These are phyloP conservation scores for Chroicocephalus ridibundus DNA, from an alignment of 2,113 vertebrate species.

Conservation along the genomic window DNA sequence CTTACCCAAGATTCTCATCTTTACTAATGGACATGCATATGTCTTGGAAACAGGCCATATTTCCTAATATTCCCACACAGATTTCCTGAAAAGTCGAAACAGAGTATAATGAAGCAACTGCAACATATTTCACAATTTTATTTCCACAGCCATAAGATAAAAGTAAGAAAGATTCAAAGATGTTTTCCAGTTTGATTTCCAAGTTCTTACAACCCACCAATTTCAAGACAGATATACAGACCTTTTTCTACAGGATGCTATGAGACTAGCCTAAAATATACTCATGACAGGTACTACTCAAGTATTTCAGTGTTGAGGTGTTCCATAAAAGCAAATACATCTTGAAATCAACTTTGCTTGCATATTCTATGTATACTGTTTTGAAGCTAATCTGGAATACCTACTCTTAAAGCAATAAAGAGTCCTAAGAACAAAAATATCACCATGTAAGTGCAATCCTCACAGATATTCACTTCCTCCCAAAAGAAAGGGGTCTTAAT, in stretches of 20 bases:
- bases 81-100: conserved; percentile 86
- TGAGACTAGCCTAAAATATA: not conserved
- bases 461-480: not conserved
- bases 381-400: not conserved
- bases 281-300: not conserved
- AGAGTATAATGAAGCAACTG: not conserved
- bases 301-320: not conserved
- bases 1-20: conserved; percentile 88
- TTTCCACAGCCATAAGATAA: not conserved
- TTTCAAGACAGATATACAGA: not conserved
- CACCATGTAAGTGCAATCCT: rapidly evolving
- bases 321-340: not conserved
- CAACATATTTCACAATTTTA: not conserved
- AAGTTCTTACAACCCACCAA: not conserved
- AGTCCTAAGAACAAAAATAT: not conserved
- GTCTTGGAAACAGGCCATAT: conserved; percentile 94
- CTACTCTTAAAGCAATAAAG: not conserved
- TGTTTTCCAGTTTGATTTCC: not conserved
- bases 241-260: not conserved
- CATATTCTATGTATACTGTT: not conserved
- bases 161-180: not conserved
- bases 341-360: not conserved
- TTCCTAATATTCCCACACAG: conserved; percentile 95
- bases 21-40: conserved; percentile 87
- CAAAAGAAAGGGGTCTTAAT: not conserved